Evolutionary conservation across 2,113 vertebrate genomes (phyloP).

Genomic region (Cisticola juncidis): DNA sequence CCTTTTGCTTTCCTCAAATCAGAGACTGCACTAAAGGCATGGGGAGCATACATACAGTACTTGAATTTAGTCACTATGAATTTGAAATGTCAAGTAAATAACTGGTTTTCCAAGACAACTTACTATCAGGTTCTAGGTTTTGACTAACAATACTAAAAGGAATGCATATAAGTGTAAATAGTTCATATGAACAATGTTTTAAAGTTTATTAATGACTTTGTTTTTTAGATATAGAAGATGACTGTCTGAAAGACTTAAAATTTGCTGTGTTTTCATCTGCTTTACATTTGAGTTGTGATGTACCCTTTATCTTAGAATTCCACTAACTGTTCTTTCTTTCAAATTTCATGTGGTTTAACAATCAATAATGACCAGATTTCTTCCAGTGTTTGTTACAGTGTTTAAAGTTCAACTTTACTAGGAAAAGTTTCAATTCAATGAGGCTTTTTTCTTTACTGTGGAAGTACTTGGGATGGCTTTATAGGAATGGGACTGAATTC

Average conservation of each 20-base stretch:
- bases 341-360: background rate
- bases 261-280: background rate
- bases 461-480: background rate
- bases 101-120: background rate
- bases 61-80: background rate
- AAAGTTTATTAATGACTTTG: background rate
- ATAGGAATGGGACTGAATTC: background rate
- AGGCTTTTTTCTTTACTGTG: background rate
- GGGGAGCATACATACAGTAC: background rate
- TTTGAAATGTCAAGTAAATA: background rate
- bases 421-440: background rate
- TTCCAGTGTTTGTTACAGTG: background rate
- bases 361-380: background rate
- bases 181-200: background rate
- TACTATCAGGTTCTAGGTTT: background rate
- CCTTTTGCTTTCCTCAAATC: background rate
- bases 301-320: background rate
- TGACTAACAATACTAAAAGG: background rate
- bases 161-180: background rate
- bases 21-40: background rate
- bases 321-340: background rate
- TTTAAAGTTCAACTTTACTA: background rate
- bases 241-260: background rate
- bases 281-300: background rate
- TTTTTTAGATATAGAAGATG: background rate